A percentile compares a stretch with the other conserved stretches of the same genome.
These are phyloP conservation scores for Lottia scabra DNA, from an alignment of 2,888 invertebrate species.

Conservation along the genomic window DNA sequence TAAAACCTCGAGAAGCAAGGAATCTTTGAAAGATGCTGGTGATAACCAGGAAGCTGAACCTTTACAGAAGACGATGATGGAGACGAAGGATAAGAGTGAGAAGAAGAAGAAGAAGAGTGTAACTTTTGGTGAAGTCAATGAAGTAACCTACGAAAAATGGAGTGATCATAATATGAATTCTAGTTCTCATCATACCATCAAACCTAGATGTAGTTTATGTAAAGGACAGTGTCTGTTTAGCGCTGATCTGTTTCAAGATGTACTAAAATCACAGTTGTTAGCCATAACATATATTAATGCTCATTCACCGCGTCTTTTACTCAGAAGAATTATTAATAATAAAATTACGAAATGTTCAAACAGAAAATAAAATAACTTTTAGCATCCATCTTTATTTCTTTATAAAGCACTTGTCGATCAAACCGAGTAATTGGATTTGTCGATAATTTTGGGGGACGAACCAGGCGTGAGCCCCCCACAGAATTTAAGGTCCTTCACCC, in stretches of 20 bases:
- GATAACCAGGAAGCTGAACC: no score
- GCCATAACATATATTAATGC: not conserved
- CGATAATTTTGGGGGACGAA: no score
- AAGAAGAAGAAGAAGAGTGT: not conserved
- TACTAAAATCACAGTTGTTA: not conserved
- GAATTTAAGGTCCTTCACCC: no score
- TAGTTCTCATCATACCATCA: not conserved
- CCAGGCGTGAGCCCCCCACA: no score
- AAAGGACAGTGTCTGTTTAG: not conserved
- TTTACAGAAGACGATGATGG: not conserved
- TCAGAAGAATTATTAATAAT: not conserved
- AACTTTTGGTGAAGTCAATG: not conserved
- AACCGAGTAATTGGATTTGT: no score
- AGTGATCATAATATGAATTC: not conserved
- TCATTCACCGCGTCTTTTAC: not conserved
- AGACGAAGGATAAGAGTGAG: not conserved
- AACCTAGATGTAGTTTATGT: not conserved
- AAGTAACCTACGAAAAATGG: no score
- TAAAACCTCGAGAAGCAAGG: no score
- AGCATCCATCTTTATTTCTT: no score
- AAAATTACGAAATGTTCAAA: not conserved
- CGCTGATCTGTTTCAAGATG: not conserved
- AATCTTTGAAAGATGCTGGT: no score
- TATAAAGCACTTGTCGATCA: no score
- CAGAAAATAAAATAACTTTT: no score